A percentile compares a stretch with the other conserved stretches of the same genome.
phyloP scores from a whole-genome alignment of 2,888 invertebrate species.

The Athripsodes cinereus region DNA sequence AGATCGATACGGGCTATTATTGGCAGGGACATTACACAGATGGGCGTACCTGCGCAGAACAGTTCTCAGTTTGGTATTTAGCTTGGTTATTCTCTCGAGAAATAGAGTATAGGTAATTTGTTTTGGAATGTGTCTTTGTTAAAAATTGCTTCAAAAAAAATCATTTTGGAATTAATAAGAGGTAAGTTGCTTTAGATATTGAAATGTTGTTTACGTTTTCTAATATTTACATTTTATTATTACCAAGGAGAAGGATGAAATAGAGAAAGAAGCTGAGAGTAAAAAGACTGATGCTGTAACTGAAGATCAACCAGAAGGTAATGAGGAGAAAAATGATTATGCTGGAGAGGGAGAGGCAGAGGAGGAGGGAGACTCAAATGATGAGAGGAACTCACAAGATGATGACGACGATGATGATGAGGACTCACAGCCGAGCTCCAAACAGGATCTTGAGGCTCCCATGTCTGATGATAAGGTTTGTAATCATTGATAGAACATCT shows the following conservation, averaged over 20 bases:
- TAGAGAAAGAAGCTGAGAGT: constrained; percentile 43
- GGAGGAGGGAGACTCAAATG: constrained; percentile 35
- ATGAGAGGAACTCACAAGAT: constrained; percentile 26
- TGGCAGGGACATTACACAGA: too few species aligned
- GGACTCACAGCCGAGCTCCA: constrained; percentile 23
- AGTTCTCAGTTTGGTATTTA: too few species aligned
- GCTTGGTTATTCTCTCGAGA: too few species aligned
- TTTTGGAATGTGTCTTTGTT: too few species aligned
- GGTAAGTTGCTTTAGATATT: too few species aligned
- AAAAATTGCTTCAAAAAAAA: too few species aligned
- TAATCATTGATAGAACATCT: too few species aligned
- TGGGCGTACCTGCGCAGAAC: too few species aligned
- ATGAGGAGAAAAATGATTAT: constrained; percentile 38
- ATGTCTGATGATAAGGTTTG: constrained; percentile 12
- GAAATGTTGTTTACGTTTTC: too few species aligned
- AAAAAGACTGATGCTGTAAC: constrained; percentile 69
- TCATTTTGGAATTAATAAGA: too few species aligned
- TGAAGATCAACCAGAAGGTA: constrained; percentile 53
- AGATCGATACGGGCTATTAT: too few species aligned
- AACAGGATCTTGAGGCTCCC: constrained; percentile 33
- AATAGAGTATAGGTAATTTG: too few species aligned
- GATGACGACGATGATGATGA: constrained; percentile 23
- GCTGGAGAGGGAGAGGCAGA: constrained; percentile 33
- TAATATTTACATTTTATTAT: not conserved
- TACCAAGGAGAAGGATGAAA: constrained; percentile 41